Conservation (phyloP, 2,888 invertebrate species). For the Cyclophora albipunctata region DNA sequence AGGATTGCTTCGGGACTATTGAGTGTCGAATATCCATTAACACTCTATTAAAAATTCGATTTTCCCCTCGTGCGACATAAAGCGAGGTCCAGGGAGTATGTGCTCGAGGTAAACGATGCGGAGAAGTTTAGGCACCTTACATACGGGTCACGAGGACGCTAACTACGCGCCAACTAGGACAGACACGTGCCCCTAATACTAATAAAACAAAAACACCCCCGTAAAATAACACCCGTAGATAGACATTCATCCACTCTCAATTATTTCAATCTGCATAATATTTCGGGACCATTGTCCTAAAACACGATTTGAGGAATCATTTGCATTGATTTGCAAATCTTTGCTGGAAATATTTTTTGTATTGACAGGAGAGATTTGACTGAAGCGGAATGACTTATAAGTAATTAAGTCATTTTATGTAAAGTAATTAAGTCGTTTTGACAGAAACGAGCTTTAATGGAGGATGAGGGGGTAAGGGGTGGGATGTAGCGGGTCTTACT, state of each 20-base stretch:
- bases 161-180: constrained; percentile 36
- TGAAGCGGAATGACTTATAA: constrained; percentile 48
- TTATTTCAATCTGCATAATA: too few relatives aligned
- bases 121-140: constrained; percentile 36
- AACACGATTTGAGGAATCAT: too few relatives aligned
- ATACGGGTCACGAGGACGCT: constrained; percentile 42
- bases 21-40: constrained; percentile 40
- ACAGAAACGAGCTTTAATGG: constrained; percentile 58
- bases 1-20: constrained; percentile 24
- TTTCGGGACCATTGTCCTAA: too few relatives aligned
- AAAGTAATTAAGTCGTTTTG: constrained; percentile 60
- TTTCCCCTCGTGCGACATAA: constrained; percentile 45
- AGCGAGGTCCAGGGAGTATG: constrained; percentile 29
- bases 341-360: neutral
- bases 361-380: constrained; percentile 19
- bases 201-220: constrained; percentile 6
- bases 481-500: constrained; percentile 42
- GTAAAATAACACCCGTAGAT: too few relatives aligned
- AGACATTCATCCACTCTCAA: too few relatives aligned
- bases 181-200: constrained; percentile 24
- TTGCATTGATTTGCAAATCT: too few relatives aligned
- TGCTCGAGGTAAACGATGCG: constrained; percentile 31
- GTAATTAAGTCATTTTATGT: constrained; percentile 55
- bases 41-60: constrained; percentile 50
- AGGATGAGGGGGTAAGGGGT: constrained; percentile 42